A percentile compares a stretch with the other conserved stretches of the same genome.
phyloP scores from a whole-genome alignment of 2,888 invertebrate genomes.

The Cremastinae sp. region DNA sequence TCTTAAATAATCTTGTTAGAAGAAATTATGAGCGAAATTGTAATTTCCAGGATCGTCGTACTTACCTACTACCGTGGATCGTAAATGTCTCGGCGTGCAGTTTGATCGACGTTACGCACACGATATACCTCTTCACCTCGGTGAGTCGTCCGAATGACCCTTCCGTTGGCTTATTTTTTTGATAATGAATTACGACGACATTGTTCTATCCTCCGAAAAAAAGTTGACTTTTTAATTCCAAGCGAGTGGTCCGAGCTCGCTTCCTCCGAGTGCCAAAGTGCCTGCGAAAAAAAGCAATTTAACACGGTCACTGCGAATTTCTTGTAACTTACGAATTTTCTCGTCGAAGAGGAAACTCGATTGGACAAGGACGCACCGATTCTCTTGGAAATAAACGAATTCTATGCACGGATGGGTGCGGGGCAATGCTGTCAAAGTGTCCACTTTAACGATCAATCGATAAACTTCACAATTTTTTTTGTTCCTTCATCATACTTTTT shows the following conservation, averaged over 20 bases:
- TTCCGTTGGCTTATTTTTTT: not conserved
- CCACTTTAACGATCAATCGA: slow-evolving; percentile 46
- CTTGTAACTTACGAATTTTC: slow-evolving; percentile 33
- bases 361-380: slow-evolving; percentile 20
- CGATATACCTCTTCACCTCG: slow-evolving; percentile 85
- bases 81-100: slow-evolving; percentile 85
- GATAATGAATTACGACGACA: too few species aligned
- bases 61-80: slow-evolving; percentile 89
- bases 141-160: slow-evolving; percentile 80
- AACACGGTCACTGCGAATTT: not conserved
- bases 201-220: not conserved
- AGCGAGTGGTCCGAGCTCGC: not conserved
- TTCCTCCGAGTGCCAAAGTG: not conserved
- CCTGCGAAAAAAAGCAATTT: not conserved
- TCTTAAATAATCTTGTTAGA: not conserved
- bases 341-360: slow-evolving; percentile 38
- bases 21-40: not conserved
- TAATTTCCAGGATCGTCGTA: slow-evolving; percentile 84
- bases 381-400: slow-evolving; percentile 47
- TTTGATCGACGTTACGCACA: slow-evolving; percentile 85
- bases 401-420: slow-evolving; percentile 44
- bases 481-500: not conserved
- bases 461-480: slow-evolving; percentile 47
- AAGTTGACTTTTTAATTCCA: not conserved
- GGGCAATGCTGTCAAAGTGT: slow-evolving; percentile 42